Base-by-base conservation (phyloP, 2,797 vertebrate species). In the Sebastes minor region DNA sequence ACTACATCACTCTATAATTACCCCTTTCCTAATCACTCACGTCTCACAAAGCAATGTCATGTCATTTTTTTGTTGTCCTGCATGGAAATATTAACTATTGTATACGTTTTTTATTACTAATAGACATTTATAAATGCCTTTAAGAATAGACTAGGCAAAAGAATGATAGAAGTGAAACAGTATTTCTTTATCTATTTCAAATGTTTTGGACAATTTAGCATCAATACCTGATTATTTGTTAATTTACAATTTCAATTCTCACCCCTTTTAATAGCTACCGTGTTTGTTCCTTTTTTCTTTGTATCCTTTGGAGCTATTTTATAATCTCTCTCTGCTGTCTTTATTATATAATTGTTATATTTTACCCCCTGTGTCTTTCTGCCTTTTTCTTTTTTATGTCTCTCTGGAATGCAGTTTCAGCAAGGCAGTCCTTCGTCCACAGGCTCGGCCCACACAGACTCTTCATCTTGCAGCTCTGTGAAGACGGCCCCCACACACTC, bases 381-480 rank as follows among this genome's bases (percentile, higher is more conserved):
- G 4, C 56, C n/a, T 14, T 53, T 71, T 9, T 71, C 32, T 65
- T 35, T 28, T 27, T 2, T 38, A 22, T 69, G 22, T 86, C 20
- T 87, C 53, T 76, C 14, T 78, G 33, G 32, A 52, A 14, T 74
- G 4, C 92, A 98, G 97, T 96, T 97, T 93, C 98, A 98, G 94
- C 97, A 99, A 90, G 96, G 97, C 92, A 99, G 98, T 88, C 98
- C 98, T 80, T 98, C 97, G 20, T 99, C 99, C 81, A 96, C 95
- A 0, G 96, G 97, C 93, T 99, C 97, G 81, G 95, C 95, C 92
- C 97, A 97, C 95, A 98, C 97, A 89, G 98, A 99, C 95, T 97
- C 97, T 94, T 98, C 97, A 88, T 97, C 96, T 74, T 96, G 87
- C 91, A 84, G 96, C 92, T 97, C 97, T 76, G 95, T 97, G 79